phyloP scores from a whole-genome alignment of 1,140 invertebrate species.

The Dinothrombium tinctorium region DNA sequence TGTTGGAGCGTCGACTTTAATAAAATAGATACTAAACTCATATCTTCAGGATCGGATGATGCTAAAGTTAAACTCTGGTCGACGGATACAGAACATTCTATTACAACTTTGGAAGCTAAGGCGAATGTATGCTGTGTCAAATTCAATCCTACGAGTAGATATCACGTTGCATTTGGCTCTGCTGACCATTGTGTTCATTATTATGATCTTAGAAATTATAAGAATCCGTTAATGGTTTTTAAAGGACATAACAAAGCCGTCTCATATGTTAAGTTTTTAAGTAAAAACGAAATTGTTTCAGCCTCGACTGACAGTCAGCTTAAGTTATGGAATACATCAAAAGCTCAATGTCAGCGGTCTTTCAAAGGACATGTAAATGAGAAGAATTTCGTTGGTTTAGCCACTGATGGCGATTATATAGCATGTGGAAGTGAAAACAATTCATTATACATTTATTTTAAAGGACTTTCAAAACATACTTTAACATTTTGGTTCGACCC shows the following conservation, averaged over 20 bases:
- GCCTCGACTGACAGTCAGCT: slow-evolving; percentile 84
- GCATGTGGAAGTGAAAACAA: slow-evolving; percentile 92
- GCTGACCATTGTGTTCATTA: slow-evolving; percentile 93
- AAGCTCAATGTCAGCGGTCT: slow-evolving; percentile 42
- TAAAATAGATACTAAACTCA: slow-evolving; percentile 60
- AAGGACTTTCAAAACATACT: slow-evolving; percentile 61
- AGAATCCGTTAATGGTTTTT: slow-evolving; percentile 55
- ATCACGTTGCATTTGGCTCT: slow-evolving; percentile 73
- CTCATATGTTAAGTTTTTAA: slow-evolving; percentile 84
- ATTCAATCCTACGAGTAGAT: slow-evolving; percentile 68
- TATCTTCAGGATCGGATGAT: slow-evolving; percentile 86
- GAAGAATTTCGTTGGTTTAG: slow-evolving; percentile 91
- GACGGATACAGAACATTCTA: slow-evolving; percentile 57
- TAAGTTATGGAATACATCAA: slow-evolving; percentile 73
- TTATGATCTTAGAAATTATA: slow-evolving; percentile 70
- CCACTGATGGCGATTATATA: slow-evolving; percentile 78
- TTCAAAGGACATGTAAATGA: slow-evolving; percentile 87
- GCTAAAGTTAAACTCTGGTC: slow-evolving; percentile 83
- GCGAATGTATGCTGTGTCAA: slow-evolving; percentile 91
- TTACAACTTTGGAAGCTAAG: slow-evolving; percentile 63
- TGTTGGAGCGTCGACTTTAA: slow-evolving; percentile 96
- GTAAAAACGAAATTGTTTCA: slow-evolving; percentile 66
- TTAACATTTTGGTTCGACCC: slow-evolving; percentile 73
- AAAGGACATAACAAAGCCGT: slow-evolving; percentile 84
- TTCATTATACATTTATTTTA: slow-evolving; percentile 77